Base-by-base conservation (phyloP, 2,888 invertebrate genomes). In the Folsomia manolachei region DNA sequence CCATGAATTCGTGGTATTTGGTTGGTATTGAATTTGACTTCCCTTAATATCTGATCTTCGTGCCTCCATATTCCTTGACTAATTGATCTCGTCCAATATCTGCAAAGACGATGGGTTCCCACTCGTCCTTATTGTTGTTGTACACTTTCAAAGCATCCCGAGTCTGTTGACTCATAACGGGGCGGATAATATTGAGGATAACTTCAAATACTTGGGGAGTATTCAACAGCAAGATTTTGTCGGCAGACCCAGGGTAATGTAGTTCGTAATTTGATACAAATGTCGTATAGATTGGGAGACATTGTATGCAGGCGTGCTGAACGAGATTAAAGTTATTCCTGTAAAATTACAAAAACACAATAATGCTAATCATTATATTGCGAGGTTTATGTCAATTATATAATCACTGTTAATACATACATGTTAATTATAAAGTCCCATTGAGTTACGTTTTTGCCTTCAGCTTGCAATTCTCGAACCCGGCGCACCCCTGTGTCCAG, bases 381-480 rank as follows among this genome's bases (percentile, higher is more conserved):
- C n/a, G n/a, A n/a, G n/a, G n/a, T n/a, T n/a, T 52, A 66, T 39
- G 21, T 66, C 51, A 19, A 66, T 24, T 39, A 52, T 66, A 24
- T 51, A 66, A 27, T 52, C 27, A 1, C 11, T 39, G 39, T 56
- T 56, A 21, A 56, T 19, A 56, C n/a, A 56, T n/a, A n/a, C n/a
- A n/a, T n/a, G n/a, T 11, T 51, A 51, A 9, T 51, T 51, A 56
- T 56, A n/a, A 66, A 39, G 24, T 66, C 21, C n/a, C 21, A 66
- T 39, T 51, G 65, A 24, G 65, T 66, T 14, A 66, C 65, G 24
- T 66, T 66, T 51, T 39, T 52, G 7, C 65, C 65, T 39, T 66
- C 23, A 4, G 65, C 52, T 52, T 52, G 51, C 1, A 66, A 52
- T 23, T 66, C 25, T 24, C 65, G 19, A 39, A 66, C 65, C 14